Evolutionary conservation across 1,140 invertebrate species (phyloP).

Genomic region (Drosophila orosa): DNA sequence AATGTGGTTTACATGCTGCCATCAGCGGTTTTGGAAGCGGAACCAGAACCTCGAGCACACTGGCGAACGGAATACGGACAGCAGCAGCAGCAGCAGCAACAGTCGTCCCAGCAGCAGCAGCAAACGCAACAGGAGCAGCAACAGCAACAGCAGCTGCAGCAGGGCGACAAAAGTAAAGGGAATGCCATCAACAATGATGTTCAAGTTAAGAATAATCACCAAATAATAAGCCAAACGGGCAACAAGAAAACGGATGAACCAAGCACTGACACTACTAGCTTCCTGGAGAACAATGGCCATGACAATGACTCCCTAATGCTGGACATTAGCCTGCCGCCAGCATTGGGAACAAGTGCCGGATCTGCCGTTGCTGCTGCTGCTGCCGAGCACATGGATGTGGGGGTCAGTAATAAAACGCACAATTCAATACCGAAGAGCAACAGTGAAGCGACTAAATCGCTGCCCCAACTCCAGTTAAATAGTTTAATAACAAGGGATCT

Average conservation of each 20-base stretch:
- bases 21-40: conserved; percentile 41
- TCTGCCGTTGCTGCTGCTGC: conserved; percentile 16
- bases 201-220: conserved; percentile 54
- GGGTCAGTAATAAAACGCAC: conserved; percentile 26
- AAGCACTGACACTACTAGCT: conserved; percentile 13
- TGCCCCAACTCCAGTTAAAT: conserved; percentile 31
- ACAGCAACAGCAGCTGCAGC: conserved; percentile 30
- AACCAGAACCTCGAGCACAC: conserved; percentile 39
- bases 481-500: conserved; percentile 47
- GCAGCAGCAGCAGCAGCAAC: conserved; percentile 43
- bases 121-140: conserved; percentile 36
- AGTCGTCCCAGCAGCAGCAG: conserved; percentile 34
- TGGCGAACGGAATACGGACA: conserved; percentile 63
- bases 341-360: too few relatives aligned
- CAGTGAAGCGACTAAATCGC: conserved; percentile 23
- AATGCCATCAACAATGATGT: conserved; percentile 54
- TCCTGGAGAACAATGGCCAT: conserved; percentile 42
- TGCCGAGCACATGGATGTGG: conserved; percentile 23
- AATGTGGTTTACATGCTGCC: conserved; percentile 52
- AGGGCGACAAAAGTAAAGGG: conserved; percentile 29
- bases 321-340: conserved; percentile 34
- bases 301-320: conserved; percentile 39
- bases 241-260: conserved; percentile 47
- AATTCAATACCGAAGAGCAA: conserved; percentile 29
- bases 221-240: conserved; percentile 43